Evolutionary conservation across 2,113 vertebrate genomes (phyloP), one percentile per base, ranked within the genome.

Genomic region (Nothoprocta pentlandii): DNA sequence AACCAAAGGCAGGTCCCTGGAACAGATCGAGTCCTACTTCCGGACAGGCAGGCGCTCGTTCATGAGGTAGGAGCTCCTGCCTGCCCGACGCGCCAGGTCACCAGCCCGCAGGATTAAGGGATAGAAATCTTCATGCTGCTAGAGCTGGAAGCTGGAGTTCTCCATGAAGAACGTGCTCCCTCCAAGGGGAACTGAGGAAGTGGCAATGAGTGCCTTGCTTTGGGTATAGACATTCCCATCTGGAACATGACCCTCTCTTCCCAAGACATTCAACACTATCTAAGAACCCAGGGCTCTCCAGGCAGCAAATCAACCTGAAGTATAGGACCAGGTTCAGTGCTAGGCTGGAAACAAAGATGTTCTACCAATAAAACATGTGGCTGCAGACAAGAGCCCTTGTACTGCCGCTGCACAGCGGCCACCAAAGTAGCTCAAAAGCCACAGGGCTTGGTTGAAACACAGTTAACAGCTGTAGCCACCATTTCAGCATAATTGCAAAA

Each of bases 11-110:
- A 98, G 98, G 88, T 98, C 99, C 0, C 97, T 99, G 97, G 99
- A 99, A 87, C 99, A 99, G 94, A 99, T 99, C 0, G 99, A 99
- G 93, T 97, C 98, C 73, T 99, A 98, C 90, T 99, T 99, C 96
- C 98, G 98, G 79, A 98, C 98, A 0, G 95, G 97, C 19, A 77
- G 97, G 58, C 94, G 91, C 58, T 98, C 97, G 0, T 96, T 98
- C 82, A 92, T 98, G 89, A 96, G 42, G 64, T 98, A 98, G 95
- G 61, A 47, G 44, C 87, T 71, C 8, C 47, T 41, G 9, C 7
- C 32, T 28, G 30, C 49, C 64, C 51, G 41, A 76, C 0, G 2
- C 10, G 10, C 46, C 5, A 4, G 63, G 34, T 74, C 20, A 41
- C 46, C 59, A 7, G 44, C 28, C 47, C 73, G 12, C 16, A 0